These are phyloP conservation scores for Lepeophtheirus salmonis DNA, from an alignment of 1,140 invertebrate genomes.

Conservation along the genomic window DNA sequence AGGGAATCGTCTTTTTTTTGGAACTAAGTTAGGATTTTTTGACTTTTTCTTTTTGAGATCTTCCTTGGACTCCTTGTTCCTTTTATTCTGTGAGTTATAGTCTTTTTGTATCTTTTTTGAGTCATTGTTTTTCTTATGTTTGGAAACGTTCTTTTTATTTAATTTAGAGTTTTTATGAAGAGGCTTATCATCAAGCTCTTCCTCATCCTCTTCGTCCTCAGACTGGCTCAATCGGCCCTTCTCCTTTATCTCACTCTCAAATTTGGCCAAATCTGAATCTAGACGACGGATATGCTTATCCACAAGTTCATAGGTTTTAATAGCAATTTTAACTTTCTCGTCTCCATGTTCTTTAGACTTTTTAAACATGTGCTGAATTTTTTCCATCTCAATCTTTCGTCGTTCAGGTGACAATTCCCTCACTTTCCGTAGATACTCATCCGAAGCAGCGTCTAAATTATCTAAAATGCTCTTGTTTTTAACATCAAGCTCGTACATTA, in stretches of 20 bases:
- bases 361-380: slow-evolving; percentile 63
- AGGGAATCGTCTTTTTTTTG: slow-evolving; percentile 22
- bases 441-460: slow-evolving; percentile 67
- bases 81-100: slow-evolving; percentile 17
- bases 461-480: slow-evolving; percentile 50
- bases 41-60: slow-evolving; percentile 23
- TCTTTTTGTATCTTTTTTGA: slow-evolving; percentile 18
- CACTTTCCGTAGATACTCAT: slow-evolving; percentile 54
- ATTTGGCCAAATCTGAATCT: slow-evolving; percentile 83
- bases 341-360: slow-evolving; percentile 85
- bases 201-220: slow-evolving; percentile 9
- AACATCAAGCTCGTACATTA: slow-evolving; percentile 77
- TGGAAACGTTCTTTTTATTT: slow-evolving; percentile 8
- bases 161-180: not conserved
- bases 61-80: slow-evolving; percentile 22
- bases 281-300: slow-evolving; percentile 89
- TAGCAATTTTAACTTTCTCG: slow-evolving; percentile 89
- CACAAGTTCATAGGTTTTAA: slow-evolving; percentile 93
- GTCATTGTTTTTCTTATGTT: slow-evolving; percentile 35
- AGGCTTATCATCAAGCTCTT: too few species aligned
- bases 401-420: slow-evolving; percentile 45
- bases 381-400: slow-evolving; percentile 56
- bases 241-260: slow-evolving; percentile 84
- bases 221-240: slow-evolving; percentile 8
- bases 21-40: slow-evolving; percentile 15